Evolutionary conservation across 2,888 invertebrate species (phyloP).

Genomic region (Apotomis betuletana): DNA sequence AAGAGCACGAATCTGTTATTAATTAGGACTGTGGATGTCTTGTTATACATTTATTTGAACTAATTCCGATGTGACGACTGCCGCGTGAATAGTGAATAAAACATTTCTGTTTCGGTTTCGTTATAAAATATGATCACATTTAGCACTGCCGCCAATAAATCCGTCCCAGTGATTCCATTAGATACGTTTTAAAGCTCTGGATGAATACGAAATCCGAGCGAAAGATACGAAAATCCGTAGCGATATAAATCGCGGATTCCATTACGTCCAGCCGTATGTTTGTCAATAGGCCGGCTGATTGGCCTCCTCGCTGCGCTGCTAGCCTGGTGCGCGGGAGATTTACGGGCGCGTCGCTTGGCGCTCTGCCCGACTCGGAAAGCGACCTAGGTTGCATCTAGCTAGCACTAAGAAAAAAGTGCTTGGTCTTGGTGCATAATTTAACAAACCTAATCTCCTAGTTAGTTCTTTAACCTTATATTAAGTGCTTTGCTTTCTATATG

Average conservation of each 20-base stretch:
- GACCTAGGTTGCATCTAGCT: constrained; percentile 15
- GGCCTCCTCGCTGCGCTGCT: constrained; percentile 70
- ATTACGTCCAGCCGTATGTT: constrained; percentile 77
- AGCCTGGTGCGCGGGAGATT: constrained; percentile 60
- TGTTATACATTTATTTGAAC: constrained; percentile 25
- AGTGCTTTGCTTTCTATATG: too few relatives aligned
- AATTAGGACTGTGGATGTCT: constrained; percentile 2
- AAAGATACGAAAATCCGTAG: constrained; percentile 54
- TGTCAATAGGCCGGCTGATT: constrained; percentile 80
- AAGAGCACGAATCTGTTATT: constrained; percentile 6
- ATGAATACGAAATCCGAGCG: constrained; percentile 41
- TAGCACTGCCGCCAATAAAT: constrained; percentile 27
- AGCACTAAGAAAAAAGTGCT: not conserved
- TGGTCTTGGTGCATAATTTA: not conserved
- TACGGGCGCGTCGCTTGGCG: constrained; percentile 41
- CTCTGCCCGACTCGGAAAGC: constrained; percentile 33
- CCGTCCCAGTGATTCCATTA: constrained; percentile 38
- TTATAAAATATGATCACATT: constrained; percentile 35
- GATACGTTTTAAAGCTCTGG: constrained; percentile 39
- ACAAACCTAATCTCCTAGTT: not conserved
- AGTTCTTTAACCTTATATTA: too few relatives aligned
- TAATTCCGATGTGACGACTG: constrained; percentile 34
- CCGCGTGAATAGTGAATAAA: constrained; percentile 31
- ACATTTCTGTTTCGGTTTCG: constrained; percentile 12
- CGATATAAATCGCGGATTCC: constrained; percentile 71